Percentiles rank a stretch among this genome's conserved stretches.
Evolutionary conservation across 2,113 vertebrate species (phyloP).

Genomic region (Tupaia tana): DNA sequence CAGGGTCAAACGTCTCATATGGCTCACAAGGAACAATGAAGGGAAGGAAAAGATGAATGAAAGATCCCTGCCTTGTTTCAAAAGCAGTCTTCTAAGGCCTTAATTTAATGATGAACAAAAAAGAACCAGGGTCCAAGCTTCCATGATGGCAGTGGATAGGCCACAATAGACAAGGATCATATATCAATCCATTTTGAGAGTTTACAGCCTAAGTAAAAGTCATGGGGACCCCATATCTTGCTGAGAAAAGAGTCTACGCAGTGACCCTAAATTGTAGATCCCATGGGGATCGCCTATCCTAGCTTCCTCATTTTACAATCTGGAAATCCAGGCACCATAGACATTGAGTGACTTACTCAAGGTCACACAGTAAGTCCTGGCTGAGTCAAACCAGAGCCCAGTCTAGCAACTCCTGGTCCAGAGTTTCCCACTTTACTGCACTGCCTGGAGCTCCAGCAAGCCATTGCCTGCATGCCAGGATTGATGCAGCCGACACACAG

Average conservation of each 20-base stretch:
- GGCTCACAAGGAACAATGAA: neutral
- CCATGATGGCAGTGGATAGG: neutral
- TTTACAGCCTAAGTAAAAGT: neutral
- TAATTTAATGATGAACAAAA: neutral
- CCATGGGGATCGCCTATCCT: neutral
- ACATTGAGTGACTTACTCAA: neutral
- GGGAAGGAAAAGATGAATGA: neutral
- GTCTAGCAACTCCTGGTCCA: neutral
- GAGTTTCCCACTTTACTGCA: fast-evolving
- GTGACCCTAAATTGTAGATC: neutral
- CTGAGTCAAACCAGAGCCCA: neutral
- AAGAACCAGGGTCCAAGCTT: neutral
- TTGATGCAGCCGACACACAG: neutral
- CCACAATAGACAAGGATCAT: neutral
- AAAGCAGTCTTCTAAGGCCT: neutral
- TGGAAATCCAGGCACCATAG: neutral
- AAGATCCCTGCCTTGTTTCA: neutral
- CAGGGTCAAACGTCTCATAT: neutral
- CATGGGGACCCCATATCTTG: neutral
- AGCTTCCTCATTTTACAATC: neutral
- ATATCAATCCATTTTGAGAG: neutral
- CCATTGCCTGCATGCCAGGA: neutral
- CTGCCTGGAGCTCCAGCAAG: neutral
- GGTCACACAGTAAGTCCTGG: neutral
- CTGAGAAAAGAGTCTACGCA: neutral